These are phyloP conservation scores for Apamea crenata DNA, from an alignment of 2,888 invertebrate genomes.

Conservation along the genomic window DNA sequence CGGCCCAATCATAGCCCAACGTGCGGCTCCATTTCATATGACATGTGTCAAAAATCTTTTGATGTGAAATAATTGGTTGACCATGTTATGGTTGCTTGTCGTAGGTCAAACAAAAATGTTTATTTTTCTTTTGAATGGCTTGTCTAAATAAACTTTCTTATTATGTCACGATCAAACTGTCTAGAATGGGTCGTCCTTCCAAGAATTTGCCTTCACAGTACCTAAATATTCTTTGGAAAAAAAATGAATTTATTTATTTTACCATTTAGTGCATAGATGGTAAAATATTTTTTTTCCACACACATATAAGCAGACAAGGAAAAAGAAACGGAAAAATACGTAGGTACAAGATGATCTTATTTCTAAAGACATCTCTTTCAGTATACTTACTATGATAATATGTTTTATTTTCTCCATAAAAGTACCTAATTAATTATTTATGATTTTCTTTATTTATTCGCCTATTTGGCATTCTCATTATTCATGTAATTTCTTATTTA, in stretches of 20 bases:
- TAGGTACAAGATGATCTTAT: no score
- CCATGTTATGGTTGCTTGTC: neutral
- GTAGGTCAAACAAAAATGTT: neutral
- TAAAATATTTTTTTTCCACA: no score
- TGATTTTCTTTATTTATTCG: neutral
- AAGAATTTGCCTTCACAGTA: neutral
- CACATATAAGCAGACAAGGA: no score
- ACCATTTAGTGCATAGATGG: no score
- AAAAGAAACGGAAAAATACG: no score
- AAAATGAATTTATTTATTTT: neutral
- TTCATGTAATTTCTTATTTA: neutral
- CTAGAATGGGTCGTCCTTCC: neutral
- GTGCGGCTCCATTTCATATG: neutral
- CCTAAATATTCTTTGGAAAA: neutral
- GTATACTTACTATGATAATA: no score
- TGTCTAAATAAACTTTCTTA: neutral
- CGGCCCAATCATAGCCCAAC: neutral
- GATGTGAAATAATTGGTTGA: constrained; percentile 11
- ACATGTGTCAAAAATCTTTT: constrained; percentile 8
- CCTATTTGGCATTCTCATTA: neutral
- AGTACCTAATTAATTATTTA: neutral
- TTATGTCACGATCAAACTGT: no score
- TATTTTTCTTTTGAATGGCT: neutral
- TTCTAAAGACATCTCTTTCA: no score
- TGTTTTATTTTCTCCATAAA: neutral